These are phyloP conservation scores for Latrodectus hesperus DNA, from an alignment of 2,888 invertebrate species.

Conservation along the genomic window DNA sequence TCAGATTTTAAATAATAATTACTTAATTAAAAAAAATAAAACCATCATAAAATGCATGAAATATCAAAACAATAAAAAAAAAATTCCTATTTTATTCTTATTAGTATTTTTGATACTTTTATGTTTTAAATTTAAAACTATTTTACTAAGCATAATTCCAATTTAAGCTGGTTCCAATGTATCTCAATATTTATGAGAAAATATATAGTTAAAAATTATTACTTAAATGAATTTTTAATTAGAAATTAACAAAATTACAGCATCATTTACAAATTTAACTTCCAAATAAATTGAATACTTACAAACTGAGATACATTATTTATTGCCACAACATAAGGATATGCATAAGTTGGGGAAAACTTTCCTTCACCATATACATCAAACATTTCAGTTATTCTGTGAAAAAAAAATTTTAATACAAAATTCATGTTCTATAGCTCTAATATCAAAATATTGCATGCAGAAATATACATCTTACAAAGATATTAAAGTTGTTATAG, in stretches of 20 bases:
- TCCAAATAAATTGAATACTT: conserved; percentile 70
- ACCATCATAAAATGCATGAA: neutral
- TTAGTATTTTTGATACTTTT: too few species aligned
- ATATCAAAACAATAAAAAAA: too few species aligned
- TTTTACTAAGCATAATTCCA: too few species aligned
- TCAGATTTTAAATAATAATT: neutral
- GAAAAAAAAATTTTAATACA: conserved; percentile 72
- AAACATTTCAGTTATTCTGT: conserved; percentile 87
- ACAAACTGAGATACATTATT: conserved; percentile 96
- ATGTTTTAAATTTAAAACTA: too few species aligned
- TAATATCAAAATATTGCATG: too few species aligned
- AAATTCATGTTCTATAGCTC: too few species aligned
- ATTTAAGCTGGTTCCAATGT: too few species aligned
- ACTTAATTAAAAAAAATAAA: neutral
- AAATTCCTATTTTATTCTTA: too few species aligned
- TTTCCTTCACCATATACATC: conserved; percentile 94
- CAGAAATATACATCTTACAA: conserved; percentile 80
- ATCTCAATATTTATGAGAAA: too few species aligned
- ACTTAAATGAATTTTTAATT: too few species aligned
- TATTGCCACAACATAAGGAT: conserved; percentile 88
- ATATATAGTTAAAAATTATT: too few species aligned
- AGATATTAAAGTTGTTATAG: conserved; percentile 90
- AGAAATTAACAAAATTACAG: too few species aligned
- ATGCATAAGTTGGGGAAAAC: conserved; percentile 88
- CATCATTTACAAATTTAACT: neutral